Evolutionary conservation across 1,140 invertebrate species (phyloP).

Genomic region (Chymomyza costata): DNA sequence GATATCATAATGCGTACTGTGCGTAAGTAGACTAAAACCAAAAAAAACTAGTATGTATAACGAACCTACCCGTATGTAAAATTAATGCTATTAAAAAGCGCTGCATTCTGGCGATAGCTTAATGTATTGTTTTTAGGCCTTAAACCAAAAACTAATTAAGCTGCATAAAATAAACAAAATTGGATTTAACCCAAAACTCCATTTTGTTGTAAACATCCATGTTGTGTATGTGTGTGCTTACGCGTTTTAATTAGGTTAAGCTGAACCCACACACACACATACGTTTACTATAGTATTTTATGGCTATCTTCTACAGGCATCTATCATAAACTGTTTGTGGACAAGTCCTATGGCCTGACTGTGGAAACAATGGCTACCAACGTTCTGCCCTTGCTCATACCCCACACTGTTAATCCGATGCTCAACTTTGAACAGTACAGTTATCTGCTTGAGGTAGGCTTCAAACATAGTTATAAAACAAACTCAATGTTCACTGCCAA

Average conservation of each 20-base stretch:
- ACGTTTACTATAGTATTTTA: not conserved
- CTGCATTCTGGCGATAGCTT: conserved; percentile 2
- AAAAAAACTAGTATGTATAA: conserved; percentile 3
- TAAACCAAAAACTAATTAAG: conserved; percentile 49
- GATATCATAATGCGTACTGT: conserved; percentile 86
- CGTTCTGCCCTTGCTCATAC: conserved; percentile 93
- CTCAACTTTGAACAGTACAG: conserved; percentile 94
- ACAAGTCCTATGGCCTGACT: conserved; percentile 93
- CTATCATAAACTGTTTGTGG: conserved; percentile 92
- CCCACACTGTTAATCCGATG: conserved; percentile 93
- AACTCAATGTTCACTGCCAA: not conserved
- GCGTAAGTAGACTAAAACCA: conserved; percentile 81
- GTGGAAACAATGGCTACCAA: conserved; percentile 95
- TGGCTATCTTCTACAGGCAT: conserved; percentile 87
- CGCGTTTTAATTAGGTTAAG: conserved; percentile 2
- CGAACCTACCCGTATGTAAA: not conserved
- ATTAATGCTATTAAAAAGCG: conserved; percentile 12
- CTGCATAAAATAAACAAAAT: conserved; percentile 19
- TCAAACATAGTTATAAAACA: not conserved
- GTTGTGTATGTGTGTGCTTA: conserved; percentile 1
- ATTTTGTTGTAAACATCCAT: no score
- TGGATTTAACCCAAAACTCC: conserved; percentile 15
- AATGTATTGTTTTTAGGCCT: conserved; percentile 23
- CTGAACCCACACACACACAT: conserved; percentile 7
- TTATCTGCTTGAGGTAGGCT: conserved; percentile 84